A percentile compares a stretch with the other conserved stretches of the same genome.
Conservation (phyloP, 64 coral and sea anemone genomes). For the Pocillopora verrucosa region DNA sequence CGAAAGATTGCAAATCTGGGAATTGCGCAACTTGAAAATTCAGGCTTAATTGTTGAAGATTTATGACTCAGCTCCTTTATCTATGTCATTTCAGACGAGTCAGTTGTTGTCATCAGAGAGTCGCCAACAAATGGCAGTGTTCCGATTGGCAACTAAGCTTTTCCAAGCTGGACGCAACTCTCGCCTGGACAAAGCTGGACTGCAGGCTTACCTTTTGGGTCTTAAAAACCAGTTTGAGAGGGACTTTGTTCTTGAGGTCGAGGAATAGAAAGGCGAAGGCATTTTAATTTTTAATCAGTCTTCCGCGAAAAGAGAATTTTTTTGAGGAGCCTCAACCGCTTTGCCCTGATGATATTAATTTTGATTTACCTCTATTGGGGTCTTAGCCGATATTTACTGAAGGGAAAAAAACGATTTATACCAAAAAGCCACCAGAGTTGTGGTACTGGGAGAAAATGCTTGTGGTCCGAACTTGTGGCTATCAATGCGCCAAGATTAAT, state of each 20-base stretch:
- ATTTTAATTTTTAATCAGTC: too few relatives aligned
- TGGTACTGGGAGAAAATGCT: too few relatives aligned
- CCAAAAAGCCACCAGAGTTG: too few relatives aligned
- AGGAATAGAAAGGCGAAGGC: conserved; percentile 7
- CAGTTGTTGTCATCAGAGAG: conserved; percentile 70
- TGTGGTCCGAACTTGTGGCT: too few relatives aligned
- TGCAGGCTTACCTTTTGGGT: conserved; percentile 72
- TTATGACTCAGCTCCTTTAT: background rate
- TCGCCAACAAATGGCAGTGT: conserved; percentile 71
- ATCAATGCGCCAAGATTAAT: too few relatives aligned
- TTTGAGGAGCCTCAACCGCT: too few relatives aligned
- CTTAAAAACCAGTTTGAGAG: conserved; percentile 75
- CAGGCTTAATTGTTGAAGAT: background rate
- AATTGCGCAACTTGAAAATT: background rate
- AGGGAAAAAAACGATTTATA: too few relatives aligned
- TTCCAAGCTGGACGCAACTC: conserved; percentile 90
- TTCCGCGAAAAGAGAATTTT: too few relatives aligned
- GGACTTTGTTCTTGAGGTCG: conserved; percentile 39
- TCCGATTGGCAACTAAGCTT: conserved; percentile 83
- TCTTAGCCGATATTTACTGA: too few relatives aligned
- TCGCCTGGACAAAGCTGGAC: conserved; percentile 74
- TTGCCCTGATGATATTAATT: too few relatives aligned
- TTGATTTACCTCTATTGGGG: too few relatives aligned
- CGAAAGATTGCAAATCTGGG: too few relatives aligned
- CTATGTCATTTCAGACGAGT: conserved; percentile 34